Evolutionary conservation across 2,113 vertebrate genomes (phyloP), one percentile per base, ranked within the genome.

Genomic region (Brienomyrus brachyistius): DNA sequence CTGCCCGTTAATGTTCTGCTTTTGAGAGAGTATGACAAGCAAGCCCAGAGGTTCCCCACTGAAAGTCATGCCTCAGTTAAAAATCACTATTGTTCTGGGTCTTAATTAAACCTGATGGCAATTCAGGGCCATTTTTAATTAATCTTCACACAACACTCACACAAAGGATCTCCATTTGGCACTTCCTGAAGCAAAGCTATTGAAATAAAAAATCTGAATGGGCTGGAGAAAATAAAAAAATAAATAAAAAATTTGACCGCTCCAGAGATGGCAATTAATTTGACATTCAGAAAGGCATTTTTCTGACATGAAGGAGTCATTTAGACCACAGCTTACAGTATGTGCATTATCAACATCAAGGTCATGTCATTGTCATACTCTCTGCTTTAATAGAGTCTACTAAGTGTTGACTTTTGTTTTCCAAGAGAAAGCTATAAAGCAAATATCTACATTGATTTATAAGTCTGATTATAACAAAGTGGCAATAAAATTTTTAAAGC

Each of bases 91-190:
- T 93, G 94, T 94, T 94, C 92, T 92, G 92, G 93, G 91, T 93
- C 95, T 94, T 95, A 95, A 96, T 95, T 92, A 95, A 95, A 94
- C 93, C 91, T 94, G 95, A 96, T 95, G 93, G 94, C 91, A 90
- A 94, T 94, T 94, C 93, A 94, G 94, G 94, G 94, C 93, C 94
- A 95, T 95, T 95, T 94, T 94, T 95, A 95, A 95, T 95, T 93
- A 95, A 95, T 95, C 92, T 94, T 88, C 91, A 90, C 91, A 74
- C 59, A 90, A 40, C 62, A 93, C 91, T 94, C 92, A 95, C 92
- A 94, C 93, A 94, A 95, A 94, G 94, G 93, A 90, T 90, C 89
- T 88, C 90, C 89, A 92, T 91, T 91, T 87, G 91, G 91, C n/a
- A 52, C 91, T 93, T 92, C 91, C 92, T 91, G 87, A 90, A 93